Base-by-base conservation (phyloP, 2,797 vertebrate genomes). In the Danio tinwini region DNA sequence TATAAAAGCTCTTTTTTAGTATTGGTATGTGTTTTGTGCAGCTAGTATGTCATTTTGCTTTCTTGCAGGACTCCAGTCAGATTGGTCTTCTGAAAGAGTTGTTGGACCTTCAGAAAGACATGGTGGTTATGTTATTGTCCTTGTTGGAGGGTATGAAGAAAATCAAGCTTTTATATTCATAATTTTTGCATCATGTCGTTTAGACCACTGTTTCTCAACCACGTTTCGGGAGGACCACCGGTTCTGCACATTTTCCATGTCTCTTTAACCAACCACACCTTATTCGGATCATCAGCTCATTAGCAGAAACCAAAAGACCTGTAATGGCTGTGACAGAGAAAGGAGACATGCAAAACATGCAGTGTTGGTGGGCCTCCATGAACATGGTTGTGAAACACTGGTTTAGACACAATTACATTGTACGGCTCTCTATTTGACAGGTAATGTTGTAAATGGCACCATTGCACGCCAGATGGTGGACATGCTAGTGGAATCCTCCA, bases 401-500 rank as follows among this genome's bases (percentile, higher is more conserved):
- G 7, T 47, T 47, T 47, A 47, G 1, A 2, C 45, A 47, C 45
- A 29, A 55, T 42, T 71, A 29, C 17, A 29, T 63, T 84, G 53
- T 21, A 3, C 19, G 69, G 82, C 21, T 76, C 17, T 82, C 3
- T 88, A 21, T 64, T 83, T 79, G 12, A 3, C 88, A 98, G 98
- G 98, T 58, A 99, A 99, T 1, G 93, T 99, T 83, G 97, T 99
- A 82, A 99, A 99, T 3, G 98, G 98, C 5, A 99, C 94, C 10
- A 99, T 99, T 10, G 97, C 97, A 1, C 95, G 97, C 14, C 97
- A 99, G 93, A 99, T 99, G 98, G 97, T 99, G 65, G 98, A 99
- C 91, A 99, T 99, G 98, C 90, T 99, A 68, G 98, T 99, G 47
- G 98, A 99, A 71, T 98, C 97, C 5, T 99, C 98, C 40, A 97